A percentile compares a stretch with the other conserved stretches of the same genome.
These are phyloP conservation scores for Coenobita brevimanus DNA, from an alignment of 1,140 invertebrate genomes.

Conservation along the genomic window DNA sequence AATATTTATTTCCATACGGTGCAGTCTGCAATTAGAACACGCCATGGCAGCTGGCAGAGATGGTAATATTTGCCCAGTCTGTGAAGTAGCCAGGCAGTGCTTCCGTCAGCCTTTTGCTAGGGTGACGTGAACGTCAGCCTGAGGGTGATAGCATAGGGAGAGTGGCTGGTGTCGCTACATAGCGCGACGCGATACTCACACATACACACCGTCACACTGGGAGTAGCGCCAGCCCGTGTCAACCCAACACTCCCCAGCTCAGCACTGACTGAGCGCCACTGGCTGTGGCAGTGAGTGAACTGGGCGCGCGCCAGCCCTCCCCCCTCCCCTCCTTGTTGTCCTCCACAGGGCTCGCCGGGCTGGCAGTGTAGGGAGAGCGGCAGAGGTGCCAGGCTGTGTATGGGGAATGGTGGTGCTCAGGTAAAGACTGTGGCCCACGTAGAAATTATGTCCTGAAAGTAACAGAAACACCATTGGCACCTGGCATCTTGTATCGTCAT, in stretches of 20 bases:
- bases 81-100: not conserved
- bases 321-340: no score
- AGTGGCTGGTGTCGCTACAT: not conserved
- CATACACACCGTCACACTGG: not conserved
- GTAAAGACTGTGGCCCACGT: no score
- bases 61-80: not conserved
- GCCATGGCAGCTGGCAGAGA: not conserved
- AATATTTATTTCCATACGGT: constrained; percentile 8
- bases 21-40: not conserved
- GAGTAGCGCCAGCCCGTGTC: not conserved
- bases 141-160: not conserved
- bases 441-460: no score
- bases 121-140: not conserved
- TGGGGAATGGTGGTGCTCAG: no score
- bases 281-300: not conserved
- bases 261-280: not conserved
- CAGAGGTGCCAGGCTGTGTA: no score
- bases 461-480: no score
- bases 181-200: not conserved
- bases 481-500: no score
- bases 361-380: no score
- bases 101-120: not conserved
- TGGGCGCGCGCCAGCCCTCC: constrained; percentile 20
- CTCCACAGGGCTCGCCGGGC: no score
- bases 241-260: constrained; percentile 18